Evolutionary conservation across 2,113 vertebrate genomes (phyloP), one percentile per base, ranked within the genome.

Genomic region (Miniopterus natalensis): DNA sequence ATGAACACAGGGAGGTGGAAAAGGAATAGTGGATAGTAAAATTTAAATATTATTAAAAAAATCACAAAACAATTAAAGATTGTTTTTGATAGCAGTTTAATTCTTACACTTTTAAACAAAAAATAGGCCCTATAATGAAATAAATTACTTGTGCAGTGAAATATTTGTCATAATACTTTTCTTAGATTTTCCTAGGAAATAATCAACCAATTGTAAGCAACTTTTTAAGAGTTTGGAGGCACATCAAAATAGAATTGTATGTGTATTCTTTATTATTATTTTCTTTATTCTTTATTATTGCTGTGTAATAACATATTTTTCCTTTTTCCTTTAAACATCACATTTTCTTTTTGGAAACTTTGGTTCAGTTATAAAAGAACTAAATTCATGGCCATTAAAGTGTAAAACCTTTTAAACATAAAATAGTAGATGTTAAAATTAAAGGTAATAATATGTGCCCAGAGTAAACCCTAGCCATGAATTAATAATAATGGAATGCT

Each of bases 91-190:
- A 87, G 8, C 4, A 55, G 68, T 40, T 11, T 9, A 92, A 36
- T 36, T 36, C 36, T 36, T 36, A 63, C 11, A 59, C 18, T 75
- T 59, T 79, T 45, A 53, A 36, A 89, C 73, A 88, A 97, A 96
- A 94, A 80, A 88, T 8, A 27, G 81, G 20, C 77, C 5, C 86
- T 78, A 85, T 88, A 51, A 96, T 98, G 97, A 96, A 94, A 51
- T 94, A 29, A 25, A 92, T 93, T 93, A 94, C 93, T 97, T 97
- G 86, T 86, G 55, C 40, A 91, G 3, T 86, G 88, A 59, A 87
- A 73, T 88, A 86, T 93, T 97, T 97, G 42, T 96, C 68, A 84
- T 96, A 61, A 95, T 96, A 94, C 97, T 96, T 95, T 88, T n/a
- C 18, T 88, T 90, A 88, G 31, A 31, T 80, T 95, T 68, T 45